phyloP scores from a whole-genome alignment of 2,797 vertebrate genomes.

The Pogonophryne albipinna region DNA sequence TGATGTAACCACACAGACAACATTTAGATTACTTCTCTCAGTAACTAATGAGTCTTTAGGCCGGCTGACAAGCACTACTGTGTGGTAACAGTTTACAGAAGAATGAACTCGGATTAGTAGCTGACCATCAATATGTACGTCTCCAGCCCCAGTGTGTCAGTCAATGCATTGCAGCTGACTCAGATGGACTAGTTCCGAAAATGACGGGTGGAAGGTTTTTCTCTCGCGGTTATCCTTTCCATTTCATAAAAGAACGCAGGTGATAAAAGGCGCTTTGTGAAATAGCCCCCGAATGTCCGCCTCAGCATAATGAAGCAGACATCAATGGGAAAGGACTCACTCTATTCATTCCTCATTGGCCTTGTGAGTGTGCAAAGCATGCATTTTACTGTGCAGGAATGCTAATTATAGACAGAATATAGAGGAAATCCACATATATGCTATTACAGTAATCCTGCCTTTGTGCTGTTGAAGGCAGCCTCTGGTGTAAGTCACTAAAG shows the following conservation, averaged over 20 bases:
- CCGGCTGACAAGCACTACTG: not conserved
- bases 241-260: slow-evolving; percentile 64
- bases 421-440: slow-evolving; percentile 55
- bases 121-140: slow-evolving; percentile 7
- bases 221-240: slow-evolving; percentile 64
- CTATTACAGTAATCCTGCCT: slow-evolving; percentile 47
- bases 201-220: slow-evolving; percentile 32
- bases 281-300: slow-evolving; percentile 46
- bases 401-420: slow-evolving; percentile 64
- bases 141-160: slow-evolving; percentile 1
- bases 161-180: slow-evolving; percentile 26
- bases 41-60: slow-evolving; percentile 14
- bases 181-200: slow-evolving; percentile 24
- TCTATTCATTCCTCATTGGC: slow-evolving; percentile 46
- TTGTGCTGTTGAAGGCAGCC: slow-evolving; percentile 43
- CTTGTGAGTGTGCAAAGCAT: slow-evolving; percentile 17
- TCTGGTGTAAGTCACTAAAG: slow-evolving; percentile 48
- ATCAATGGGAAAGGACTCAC: slow-evolving; percentile 67
- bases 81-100: slow-evolving; percentile 23
- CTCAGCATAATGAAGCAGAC: slow-evolving; percentile 72
- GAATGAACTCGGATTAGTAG: slow-evolving; percentile 26
- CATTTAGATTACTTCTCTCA: slow-evolving; percentile 15
- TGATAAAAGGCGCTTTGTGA: slow-evolving; percentile 61
- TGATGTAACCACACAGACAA: slow-evolving; percentile 14
- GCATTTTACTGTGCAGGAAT: slow-evolving; percentile 33